phyloP scores from a whole-genome alignment of 2,113 vertebrate species.

The Siphamia tubifer region DNA sequence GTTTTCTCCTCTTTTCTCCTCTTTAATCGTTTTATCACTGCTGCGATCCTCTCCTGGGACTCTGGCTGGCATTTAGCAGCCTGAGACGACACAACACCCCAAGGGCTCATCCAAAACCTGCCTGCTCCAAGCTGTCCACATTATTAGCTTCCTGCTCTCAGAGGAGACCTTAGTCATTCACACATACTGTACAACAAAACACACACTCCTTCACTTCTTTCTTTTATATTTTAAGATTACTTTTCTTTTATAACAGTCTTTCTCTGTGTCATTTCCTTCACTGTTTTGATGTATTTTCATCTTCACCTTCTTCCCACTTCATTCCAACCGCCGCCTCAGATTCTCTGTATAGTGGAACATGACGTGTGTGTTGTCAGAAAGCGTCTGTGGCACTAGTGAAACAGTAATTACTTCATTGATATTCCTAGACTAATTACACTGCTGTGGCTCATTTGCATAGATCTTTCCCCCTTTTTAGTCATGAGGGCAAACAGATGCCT shows the following conservation, averaged over 20 bases:
- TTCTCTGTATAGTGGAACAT: background rate
- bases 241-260: background rate
- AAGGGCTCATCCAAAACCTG: constrained; percentile 47
- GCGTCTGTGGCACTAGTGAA: background rate
- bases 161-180: constrained; percentile 4
- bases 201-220: background rate
- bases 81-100: constrained; percentile 32
- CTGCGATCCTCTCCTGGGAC: constrained; percentile 26
- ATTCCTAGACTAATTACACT: constrained; percentile 3
- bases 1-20: background rate
- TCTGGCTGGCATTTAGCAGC: constrained; percentile 30
- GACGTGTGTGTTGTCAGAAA: background rate
- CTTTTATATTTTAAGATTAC: too few relatives aligned
- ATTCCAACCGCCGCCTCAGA: background rate
- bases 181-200: background rate
- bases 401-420: constrained; percentile 15
- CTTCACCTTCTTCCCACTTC: background rate
- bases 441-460: background rate
- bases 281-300: background rate
- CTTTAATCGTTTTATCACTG: constrained; percentile 13
- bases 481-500: background rate
- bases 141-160: constrained; percentile 34
- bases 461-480: background rate
- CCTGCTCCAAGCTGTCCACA: constrained; percentile 44
- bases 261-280: background rate